Evolutionary conservation across 2,113 vertebrate species (phyloP).

Genomic region (Sisor rabdophorus): DNA sequence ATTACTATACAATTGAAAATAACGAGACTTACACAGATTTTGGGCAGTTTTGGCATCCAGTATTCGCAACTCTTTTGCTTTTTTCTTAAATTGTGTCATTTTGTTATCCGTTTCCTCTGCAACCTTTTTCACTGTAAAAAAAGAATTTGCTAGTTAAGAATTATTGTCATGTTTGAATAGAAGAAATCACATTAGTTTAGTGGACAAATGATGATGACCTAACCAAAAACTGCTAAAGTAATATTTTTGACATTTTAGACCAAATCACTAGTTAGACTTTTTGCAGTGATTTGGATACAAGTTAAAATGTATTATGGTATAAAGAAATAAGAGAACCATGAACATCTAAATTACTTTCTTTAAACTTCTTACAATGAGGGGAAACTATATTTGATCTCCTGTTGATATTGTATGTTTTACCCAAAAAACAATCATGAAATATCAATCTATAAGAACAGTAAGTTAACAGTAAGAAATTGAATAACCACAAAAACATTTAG

Average conservation of each 20-base stretch:
- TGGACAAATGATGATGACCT: neutral
- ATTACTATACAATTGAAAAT: slow-evolving; percentile 36
- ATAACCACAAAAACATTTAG: no score
- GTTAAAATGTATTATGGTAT: neutral
- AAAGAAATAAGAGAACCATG: no score
- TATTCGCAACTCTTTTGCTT: slow-evolving; percentile 85
- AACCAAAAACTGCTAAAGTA: neutral
- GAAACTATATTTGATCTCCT: no score
- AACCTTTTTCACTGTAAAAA: slow-evolving; percentile 77
- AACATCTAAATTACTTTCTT: neutral
- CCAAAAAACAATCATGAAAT: no score
- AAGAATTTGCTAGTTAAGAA: slow-evolving; percentile 29
- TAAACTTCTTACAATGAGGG: no score
- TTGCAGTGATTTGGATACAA: neutral
- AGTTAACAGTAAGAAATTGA: no score
- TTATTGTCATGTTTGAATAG: slow-evolving; percentile 6
- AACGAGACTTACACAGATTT: slow-evolving; percentile 91
- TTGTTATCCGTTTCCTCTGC: slow-evolving; percentile 76
- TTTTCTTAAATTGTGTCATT: slow-evolving; percentile 81
- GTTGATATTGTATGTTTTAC: no score
- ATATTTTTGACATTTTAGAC: neutral
- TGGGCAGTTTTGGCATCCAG: slow-evolving; percentile 90
- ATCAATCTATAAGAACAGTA: no score
- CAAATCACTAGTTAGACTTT: neutral
- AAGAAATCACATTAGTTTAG: neutral